These are phyloP conservation scores for Daphoenositta chrysoptera DNA, from an alignment of 2,113 vertebrate genomes.

Conservation along the genomic window DNA sequence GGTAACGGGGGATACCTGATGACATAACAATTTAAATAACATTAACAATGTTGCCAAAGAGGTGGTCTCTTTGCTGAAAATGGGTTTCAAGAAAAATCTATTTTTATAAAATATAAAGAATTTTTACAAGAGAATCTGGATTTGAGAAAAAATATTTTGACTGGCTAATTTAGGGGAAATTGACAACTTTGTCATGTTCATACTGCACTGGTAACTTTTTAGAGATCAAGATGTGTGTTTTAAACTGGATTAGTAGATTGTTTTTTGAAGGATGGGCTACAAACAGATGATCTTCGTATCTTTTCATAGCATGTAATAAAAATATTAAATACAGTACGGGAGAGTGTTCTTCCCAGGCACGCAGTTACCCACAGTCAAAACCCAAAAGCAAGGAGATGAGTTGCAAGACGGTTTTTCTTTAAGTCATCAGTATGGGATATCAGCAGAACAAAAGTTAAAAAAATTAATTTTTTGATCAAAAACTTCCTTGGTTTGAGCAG, in stretches of 20 bases:
- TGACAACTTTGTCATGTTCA: slow-evolving; percentile 99
- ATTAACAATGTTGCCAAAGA: slow-evolving; percentile 99
- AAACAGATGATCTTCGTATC: slow-evolving; percentile 99
- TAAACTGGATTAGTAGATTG: slow-evolving; percentile 95
- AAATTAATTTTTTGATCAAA: slow-evolving; percentile 85
- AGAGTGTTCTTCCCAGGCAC: slow-evolving; percentile 92
- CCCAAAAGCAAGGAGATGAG: slow-evolving; percentile 99
- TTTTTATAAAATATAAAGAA: slow-evolving; percentile 99
- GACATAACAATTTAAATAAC: slow-evolving; percentile 97
- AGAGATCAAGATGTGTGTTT: slow-evolving; percentile 98
- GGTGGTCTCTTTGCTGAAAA: slow-evolving; percentile 99
- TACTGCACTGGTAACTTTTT: slow-evolving; percentile 99
- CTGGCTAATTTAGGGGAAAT: slow-evolving; percentile 99
- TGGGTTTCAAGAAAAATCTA: slow-evolving; percentile 99
- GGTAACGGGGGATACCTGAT: slow-evolving; percentile 95
- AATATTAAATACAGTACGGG: slow-evolving; percentile 92
- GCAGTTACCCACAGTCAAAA: slow-evolving; percentile 98
- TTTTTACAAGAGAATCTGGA: slow-evolving; percentile 99
- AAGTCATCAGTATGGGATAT: slow-evolving; percentile 96
- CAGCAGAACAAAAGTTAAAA: slow-evolving; percentile 88
- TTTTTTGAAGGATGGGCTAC: slow-evolving; percentile 99
- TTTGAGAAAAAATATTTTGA: slow-evolving; percentile 99
- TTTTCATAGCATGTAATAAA: slow-evolving; percentile 99
- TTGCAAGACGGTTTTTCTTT: slow-evolving; percentile 96
- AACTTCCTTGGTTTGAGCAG: slow-evolving; percentile 99